Percentiles rank a stretch among this genome's conserved stretches.
Conservation (phyloP, 2,113 vertebrate genomes). For the Condylura cristata region DNA sequence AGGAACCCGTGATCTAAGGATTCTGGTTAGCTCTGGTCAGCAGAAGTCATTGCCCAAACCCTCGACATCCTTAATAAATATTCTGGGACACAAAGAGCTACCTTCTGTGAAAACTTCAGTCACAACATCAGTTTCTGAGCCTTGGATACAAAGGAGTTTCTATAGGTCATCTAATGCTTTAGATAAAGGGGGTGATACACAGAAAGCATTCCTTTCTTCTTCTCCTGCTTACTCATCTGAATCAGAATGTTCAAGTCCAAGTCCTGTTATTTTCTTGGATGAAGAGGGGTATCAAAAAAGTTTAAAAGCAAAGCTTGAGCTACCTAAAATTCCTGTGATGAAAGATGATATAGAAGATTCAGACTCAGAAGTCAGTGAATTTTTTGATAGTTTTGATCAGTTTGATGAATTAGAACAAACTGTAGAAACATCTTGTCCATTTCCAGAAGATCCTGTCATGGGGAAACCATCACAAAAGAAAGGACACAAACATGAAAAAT, state of each 20-base stretch:
- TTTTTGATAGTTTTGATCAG: constrained; percentile 99
- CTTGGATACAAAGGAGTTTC: constrained; percentile 91
- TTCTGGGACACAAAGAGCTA: constrained; percentile 82
- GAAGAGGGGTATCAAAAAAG: constrained; percentile 99
- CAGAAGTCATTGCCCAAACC: constrained; percentile 85
- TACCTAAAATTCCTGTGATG: constrained; percentile 95
- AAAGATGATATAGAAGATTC: constrained; percentile 97
- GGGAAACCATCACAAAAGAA: constrained; percentile 85
- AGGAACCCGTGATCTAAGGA: constrained; percentile 87
- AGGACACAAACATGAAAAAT: constrained; percentile 81
- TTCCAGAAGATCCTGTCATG: constrained; percentile 77
- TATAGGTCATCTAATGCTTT: constrained; percentile 88
- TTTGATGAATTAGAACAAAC: constrained; percentile 95
- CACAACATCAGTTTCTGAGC: constrained; percentile 85
- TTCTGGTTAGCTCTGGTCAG: constrained; percentile 85
- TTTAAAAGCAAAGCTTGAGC: constrained; percentile 94
- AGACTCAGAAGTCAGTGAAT: constrained; percentile 98
- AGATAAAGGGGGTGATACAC: constrained; percentile 76
- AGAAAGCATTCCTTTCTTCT: constrained; percentile 84
- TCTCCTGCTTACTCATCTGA: constrained; percentile 95
- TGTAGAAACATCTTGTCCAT: constrained; percentile 83
- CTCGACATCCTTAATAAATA: constrained; percentile 78
- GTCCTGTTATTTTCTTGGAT: constrained; percentile 98
- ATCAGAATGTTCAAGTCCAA: constrained; percentile 97
- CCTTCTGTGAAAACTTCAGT: constrained; percentile 89